Base-by-base conservation (phyloP, 2,888 invertebrate genomes). In the Rhogogaster chlorosoma region DNA sequence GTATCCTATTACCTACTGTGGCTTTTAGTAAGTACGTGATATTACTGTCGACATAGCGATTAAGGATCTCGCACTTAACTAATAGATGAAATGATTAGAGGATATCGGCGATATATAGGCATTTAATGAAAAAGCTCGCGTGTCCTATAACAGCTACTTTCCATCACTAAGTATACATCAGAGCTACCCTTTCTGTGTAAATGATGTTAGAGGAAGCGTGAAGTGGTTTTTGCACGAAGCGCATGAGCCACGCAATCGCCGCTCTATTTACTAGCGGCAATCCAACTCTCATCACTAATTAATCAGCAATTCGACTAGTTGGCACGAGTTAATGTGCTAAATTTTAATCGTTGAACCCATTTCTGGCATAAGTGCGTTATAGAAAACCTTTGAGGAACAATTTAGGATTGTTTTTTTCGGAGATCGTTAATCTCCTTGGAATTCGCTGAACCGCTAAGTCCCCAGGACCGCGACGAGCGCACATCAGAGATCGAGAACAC, bases 211-310 rank as follows among this genome's bases (percentile, higher is more conserved):
- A 22, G 29, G 80, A 80, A 80, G 83, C 83, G 67, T 83, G 67
- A 70, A 83, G 83, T 64, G 42, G 45, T 70, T 77, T 83, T 83
- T 45, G 64, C 64, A 67, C 83, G 67, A 67, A 49, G 49, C 83
- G 53, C 83, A 49, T 22, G 49, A 83, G 70, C 83, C 83, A 67
- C 29, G 83, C 83, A 49, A 49, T 26, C 26, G 67, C 42, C 70
- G 83, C 83, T 83, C 83, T 83, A 83, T 83, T 70, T 83, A 83
- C 7, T 42, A n/a, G 67, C 45, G 10, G 70, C 70, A 83, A 83
- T 83, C 49, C 49, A 67, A 67, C 12, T 83, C 38, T 83, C 29
- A 45, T 36, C 15, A 36, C 61, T 80, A 80, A 80, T 80, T 80
- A 38, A 80, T 80, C 57, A 80, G 22, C 36, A 12, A 61, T 80